Percentiles rank a stretch among this genome's conserved stretches.
These are phyloP conservation scores for Tanypteryx hageni DNA, from an alignment of 2,888 invertebrate species.

Conservation along the genomic window DNA sequence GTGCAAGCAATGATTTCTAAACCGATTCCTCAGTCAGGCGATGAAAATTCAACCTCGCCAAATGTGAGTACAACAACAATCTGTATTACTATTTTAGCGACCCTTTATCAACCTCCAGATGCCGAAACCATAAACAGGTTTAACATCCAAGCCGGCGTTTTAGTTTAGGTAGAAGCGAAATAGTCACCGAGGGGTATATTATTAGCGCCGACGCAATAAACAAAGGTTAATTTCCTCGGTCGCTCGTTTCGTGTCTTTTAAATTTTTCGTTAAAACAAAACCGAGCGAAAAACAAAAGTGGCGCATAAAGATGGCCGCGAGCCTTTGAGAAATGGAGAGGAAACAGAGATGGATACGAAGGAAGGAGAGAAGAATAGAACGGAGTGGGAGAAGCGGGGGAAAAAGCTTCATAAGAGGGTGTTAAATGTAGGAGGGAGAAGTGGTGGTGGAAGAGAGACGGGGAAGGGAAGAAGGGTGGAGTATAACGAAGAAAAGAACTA, in stretches of 20 bases:
- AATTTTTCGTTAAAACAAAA: neutral
- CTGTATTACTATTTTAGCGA: too few relatives aligned
- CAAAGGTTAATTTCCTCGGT: neutral
- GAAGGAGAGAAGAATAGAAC: neutral
- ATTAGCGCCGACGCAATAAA: neutral
- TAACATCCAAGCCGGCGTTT: too few relatives aligned
- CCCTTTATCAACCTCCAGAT: too few relatives aligned
- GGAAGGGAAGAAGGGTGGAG: conserved; percentile 23
- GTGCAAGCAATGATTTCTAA: too few relatives aligned
- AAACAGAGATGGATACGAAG: neutral
- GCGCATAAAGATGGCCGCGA: conserved; percentile 28
- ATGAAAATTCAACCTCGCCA: too few relatives aligned
- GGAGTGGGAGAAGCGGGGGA: neutral
- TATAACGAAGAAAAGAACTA: neutral
- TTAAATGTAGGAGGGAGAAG: conserved; percentile 21
- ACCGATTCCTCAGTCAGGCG: too few relatives aligned
- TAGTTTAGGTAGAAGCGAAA: neutral
- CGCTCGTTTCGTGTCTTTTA: neutral
- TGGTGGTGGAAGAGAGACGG: conserved; percentile 35
- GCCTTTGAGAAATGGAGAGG: neutral
- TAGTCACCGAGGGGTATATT: neutral
- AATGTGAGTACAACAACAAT: too few relatives aligned
- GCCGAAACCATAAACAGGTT: too few relatives aligned
- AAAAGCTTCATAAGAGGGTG: neutral
- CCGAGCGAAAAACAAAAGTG: neutral